Conservation (phyloP, 2,797 vertebrate genomes). For the Oryzias dopingdopingensis region DNA sequence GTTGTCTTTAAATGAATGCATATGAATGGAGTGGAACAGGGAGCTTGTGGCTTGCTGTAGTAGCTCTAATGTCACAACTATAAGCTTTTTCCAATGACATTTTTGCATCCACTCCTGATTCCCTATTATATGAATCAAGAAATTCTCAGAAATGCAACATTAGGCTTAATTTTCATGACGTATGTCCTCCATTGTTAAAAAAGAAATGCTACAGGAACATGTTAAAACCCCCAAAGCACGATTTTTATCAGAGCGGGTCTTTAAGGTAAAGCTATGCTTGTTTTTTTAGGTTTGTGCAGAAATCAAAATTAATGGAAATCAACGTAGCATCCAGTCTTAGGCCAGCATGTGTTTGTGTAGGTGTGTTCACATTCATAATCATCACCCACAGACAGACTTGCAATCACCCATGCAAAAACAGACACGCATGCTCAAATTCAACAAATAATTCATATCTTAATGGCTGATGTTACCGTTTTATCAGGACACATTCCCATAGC, state of each 20-base stretch:
- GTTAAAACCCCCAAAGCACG: neutral
- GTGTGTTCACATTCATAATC: constrained; percentile 16
- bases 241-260: neutral
- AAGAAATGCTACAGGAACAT: too few species aligned
- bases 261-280: neutral
- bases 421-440: constrained; percentile 35
- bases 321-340: neutral
- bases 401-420: constrained; percentile 25
- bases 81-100: too few species aligned
- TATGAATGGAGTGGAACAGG: too few species aligned
- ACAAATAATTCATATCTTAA: constrained; percentile 73
- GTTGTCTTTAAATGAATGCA: too few species aligned
- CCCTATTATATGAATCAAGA: too few species aligned
- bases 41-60: too few species aligned
- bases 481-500: constrained; percentile 40
- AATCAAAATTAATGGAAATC: constrained; percentile 1
- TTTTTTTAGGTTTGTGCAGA: neutral
- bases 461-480: constrained; percentile 64
- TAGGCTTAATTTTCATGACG: too few species aligned
- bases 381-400: constrained; percentile 26
- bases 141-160: too few species aligned
- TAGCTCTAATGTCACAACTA: too few species aligned
- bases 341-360: constrained; percentile 4
- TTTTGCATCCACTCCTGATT: too few species aligned
- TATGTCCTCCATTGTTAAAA: too few species aligned